These are phyloP conservation scores for Onthophagus sagittarius DNA, from an alignment of 2,888 invertebrate genomes.

Conservation along the genomic window DNA sequence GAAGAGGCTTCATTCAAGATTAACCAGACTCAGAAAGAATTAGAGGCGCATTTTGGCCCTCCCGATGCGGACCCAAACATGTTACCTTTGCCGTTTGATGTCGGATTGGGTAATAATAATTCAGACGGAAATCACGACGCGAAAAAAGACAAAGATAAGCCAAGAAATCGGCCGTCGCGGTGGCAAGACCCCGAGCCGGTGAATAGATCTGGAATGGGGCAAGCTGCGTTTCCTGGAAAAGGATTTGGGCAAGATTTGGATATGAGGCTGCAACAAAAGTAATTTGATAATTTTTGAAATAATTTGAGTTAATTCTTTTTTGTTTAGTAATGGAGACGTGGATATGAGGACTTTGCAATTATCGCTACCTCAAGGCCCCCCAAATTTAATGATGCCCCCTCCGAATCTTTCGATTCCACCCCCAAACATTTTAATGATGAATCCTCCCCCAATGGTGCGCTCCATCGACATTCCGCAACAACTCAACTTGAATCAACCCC, in stretches of 20 bases:
- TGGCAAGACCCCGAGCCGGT: slow-evolving; percentile 45
- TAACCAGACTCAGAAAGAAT: slow-evolving; percentile 50
- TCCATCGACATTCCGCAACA: slow-evolving; percentile 19
- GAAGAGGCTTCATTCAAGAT: slow-evolving; percentile 64
- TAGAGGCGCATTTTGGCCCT: slow-evolving; percentile 37
- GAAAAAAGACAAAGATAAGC: slow-evolving; percentile 35
- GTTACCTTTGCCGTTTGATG: slow-evolving; percentile 43
- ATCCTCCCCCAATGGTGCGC: not conserved
- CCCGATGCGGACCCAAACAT: not conserved
- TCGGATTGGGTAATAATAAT: slow-evolving; percentile 21
- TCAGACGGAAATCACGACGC: slow-evolving; percentile 23
- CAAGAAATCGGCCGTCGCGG: slow-evolving; percentile 42
- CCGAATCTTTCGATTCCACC: slow-evolving; percentile 6
- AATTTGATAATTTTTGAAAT: too few relatives aligned
- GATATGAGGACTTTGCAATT: slow-evolving; percentile 46
- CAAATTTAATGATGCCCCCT: slow-evolving; percentile 27
- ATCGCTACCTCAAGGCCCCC: slow-evolving; percentile 20
- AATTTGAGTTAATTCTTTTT: too few relatives aligned
- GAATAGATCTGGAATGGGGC: slow-evolving; percentile 18
- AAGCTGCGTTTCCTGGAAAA: slow-evolving; percentile 35
- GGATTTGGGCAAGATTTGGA: slow-evolving; percentile 43
- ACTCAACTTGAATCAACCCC: not conserved
- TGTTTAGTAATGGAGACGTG: slow-evolving; percentile 45
- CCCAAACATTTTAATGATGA: slow-evolving; percentile 12
- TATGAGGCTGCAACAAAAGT: slow-evolving; percentile 43